These are phyloP conservation scores for Apodemia hepburni DNA, from an alignment of 2,888 invertebrate species.

Conservation along the genomic window DNA sequence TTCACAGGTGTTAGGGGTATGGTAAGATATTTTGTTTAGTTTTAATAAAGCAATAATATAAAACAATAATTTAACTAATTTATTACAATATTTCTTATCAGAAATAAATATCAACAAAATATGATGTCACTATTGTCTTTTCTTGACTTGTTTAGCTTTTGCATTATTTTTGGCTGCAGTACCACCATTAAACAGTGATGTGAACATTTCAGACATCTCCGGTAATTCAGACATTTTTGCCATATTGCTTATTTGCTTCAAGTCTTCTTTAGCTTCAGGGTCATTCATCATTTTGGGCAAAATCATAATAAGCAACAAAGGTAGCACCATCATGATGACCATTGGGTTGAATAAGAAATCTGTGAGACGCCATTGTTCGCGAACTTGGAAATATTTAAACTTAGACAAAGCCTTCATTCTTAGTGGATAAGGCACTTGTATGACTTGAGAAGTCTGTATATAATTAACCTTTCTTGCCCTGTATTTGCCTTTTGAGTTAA, in stretches of 20 bases:
- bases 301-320: constrained; percentile 93
- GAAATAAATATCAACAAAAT: constrained; percentile 7
- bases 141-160: constrained; percentile 71
- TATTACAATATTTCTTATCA: constrained; percentile 16
- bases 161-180: constrained; percentile 67
- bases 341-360: constrained; percentile 98
- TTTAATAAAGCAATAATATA: not conserved
- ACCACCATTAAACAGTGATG: constrained; percentile 90
- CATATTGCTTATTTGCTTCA: constrained; percentile 93
- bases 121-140: constrained; percentile 52
- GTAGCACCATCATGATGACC: constrained; percentile 98
- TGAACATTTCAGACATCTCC: constrained; percentile 97
- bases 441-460: constrained; percentile 94
- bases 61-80: constrained; percentile 11
- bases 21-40: not conserved
- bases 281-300: constrained; percentile 98
- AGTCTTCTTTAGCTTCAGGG: constrained; percentile 97
- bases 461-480: constrained; percentile 96
- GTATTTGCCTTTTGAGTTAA: constrained; percentile 98
- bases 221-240: constrained; percentile 93
- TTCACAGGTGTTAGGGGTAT: too few relatives aligned
- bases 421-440: constrained; percentile 95
- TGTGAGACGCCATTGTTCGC: constrained; percentile 98
- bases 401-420: constrained; percentile 91
- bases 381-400: constrained; percentile 93